phyloP scores from a whole-genome alignment of 2,113 vertebrate genomes.

The Lanius ludovicianus region DNA sequence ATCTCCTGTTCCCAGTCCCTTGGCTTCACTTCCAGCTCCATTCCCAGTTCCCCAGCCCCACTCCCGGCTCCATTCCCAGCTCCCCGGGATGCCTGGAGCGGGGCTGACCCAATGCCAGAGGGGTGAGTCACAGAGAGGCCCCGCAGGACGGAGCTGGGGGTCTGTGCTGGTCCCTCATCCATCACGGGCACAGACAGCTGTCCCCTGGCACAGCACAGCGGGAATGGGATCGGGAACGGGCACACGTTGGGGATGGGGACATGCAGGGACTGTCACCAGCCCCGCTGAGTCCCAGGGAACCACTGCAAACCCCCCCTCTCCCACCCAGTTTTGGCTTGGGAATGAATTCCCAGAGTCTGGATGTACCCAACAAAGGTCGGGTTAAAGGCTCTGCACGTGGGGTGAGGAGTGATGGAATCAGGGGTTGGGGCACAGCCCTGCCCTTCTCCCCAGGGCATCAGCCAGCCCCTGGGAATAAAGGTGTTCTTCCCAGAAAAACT shows the following conservation, averaged over 20 bases:
- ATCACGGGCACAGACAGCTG: constrained; percentile 22
- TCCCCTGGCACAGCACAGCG: not conserved
- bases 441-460: not conserved
- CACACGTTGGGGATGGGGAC: not conserved
- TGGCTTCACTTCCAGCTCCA: no score
- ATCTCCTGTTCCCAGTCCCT: not conserved
- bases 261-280: not conserved
- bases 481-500: not conserved
- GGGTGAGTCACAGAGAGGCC: not conserved
- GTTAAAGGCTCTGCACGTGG: not conserved
- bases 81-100: not conserved
- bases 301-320: fast-evolving
- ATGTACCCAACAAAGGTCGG: no score
- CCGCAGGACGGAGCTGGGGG: not conserved
- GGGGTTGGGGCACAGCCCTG: not conserved
- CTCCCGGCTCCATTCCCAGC: not conserved
- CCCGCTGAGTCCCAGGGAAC: not conserved
- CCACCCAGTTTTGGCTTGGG: not conserved
- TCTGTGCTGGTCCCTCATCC: not conserved
- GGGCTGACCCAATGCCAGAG: not conserved
- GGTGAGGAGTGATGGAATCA: not conserved
- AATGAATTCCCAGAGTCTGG: not conserved
- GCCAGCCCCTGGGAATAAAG: not conserved
- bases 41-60: not conserved
- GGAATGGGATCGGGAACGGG: not conserved